phyloP scores from a whole-genome alignment of 2,888 invertebrate species.

The Cerastis rubricosa region DNA sequence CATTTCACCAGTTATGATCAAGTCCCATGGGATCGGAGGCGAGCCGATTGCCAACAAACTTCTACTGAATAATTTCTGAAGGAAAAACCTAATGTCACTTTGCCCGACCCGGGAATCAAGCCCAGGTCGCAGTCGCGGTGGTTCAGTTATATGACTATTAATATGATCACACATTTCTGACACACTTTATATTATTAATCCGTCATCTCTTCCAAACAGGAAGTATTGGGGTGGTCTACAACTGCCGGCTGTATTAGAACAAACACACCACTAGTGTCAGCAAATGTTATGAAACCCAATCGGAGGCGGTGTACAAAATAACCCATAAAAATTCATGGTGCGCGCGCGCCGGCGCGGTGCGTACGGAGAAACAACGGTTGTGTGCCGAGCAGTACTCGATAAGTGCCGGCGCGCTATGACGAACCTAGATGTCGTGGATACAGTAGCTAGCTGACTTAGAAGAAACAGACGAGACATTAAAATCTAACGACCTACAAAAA shows the following conservation, averaged over 20 bases:
- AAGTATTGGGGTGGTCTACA: conserved; percentile 24
- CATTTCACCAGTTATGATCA: no score
- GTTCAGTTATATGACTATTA: not conserved
- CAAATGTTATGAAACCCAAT: conserved; percentile 67
- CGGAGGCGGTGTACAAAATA: conserved; percentile 69
- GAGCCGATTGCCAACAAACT: no score
- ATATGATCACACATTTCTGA: not conserved
- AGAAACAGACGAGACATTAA: not conserved
- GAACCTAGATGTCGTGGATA: conserved; percentile 57
- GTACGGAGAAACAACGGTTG: conserved; percentile 81
- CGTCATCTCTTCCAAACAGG: not conserved
- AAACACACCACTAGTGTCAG: conserved; percentile 48
- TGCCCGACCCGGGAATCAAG: no score
- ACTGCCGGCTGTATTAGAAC: conserved; percentile 1
- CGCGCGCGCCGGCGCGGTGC: conserved; percentile 69
- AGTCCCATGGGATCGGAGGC: no score
- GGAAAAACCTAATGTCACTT: no score
- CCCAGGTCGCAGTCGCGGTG: no score
- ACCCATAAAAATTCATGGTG: conserved; percentile 79
- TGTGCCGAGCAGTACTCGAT: conserved; percentile 57
- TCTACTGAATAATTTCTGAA: no score
- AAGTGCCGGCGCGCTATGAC: conserved; percentile 67
- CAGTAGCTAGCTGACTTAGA: not conserved
- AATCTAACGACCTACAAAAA: no score
- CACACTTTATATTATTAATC: not conserved